Evolutionary conservation across 2,797 vertebrate genomes (phyloP).

Genomic region (Thaleichthys pacificus): DNA sequence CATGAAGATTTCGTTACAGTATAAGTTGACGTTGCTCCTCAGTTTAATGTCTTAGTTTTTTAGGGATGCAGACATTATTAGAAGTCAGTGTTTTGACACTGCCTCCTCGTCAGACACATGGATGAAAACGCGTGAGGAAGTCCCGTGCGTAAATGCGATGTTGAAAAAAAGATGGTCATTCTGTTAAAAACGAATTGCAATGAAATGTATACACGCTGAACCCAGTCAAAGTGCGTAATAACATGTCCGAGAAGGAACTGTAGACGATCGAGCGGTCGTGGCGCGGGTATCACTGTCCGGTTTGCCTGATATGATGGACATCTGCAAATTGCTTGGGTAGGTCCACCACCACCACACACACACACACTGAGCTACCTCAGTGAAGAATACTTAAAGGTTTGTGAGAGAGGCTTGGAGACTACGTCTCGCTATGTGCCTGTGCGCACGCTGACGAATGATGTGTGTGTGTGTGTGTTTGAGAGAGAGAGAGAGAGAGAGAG

Average conservation of each 20-base stretch:
- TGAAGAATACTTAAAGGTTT: conserved; percentile 27
- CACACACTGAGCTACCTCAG: conserved; percentile 4
- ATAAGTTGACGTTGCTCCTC: background rate
- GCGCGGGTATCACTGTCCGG: conserved; percentile 13
- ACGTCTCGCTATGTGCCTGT: background rate
- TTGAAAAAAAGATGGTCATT: conserved; percentile 9
- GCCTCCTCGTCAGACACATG: conserved; percentile 5
- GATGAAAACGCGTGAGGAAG: conserved; percentile 21
- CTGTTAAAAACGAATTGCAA: background rate
- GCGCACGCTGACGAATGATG: background rate
- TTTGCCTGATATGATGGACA: conserved; percentile 12
- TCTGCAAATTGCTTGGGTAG: conserved; percentile 23
- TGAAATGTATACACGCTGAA: conserved; percentile 10
- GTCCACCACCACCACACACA: conserved; percentile 17
- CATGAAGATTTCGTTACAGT: background rate
- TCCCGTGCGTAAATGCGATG: conserved; percentile 16
- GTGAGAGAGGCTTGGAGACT: background rate
- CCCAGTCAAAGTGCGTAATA: conserved; percentile 17
- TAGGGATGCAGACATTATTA: conserved; percentile 2
- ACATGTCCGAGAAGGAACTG: conserved; percentile 12
- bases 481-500: background rate
- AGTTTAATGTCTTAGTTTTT: conserved; percentile 1
- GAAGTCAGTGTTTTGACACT: background rate
- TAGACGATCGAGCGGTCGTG: background rate
- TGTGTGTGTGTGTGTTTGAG: background rate